Base-by-base conservation (phyloP, 2,888 invertebrate genomes). In the Volucella bombylans region DNA sequence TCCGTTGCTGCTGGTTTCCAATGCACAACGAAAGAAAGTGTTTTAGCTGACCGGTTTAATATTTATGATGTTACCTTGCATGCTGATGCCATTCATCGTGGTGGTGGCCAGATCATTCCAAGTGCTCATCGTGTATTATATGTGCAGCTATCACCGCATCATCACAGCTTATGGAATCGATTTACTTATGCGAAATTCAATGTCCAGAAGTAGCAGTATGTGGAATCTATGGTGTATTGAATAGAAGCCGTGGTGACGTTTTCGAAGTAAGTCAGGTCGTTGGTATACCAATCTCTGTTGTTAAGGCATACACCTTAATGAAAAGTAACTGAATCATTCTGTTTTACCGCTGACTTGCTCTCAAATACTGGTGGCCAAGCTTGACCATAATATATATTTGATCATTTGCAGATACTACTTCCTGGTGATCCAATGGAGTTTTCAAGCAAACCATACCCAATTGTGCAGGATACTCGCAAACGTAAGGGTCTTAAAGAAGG, bases 371-470 rank as follows among this genome's bases (percentile, higher is more conserved):
- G 99, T 87, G 99, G 99, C 50, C 99, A 99, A 93, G 99, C 99
- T 89, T 99, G 99, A 97, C 99, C 99, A 90, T 99, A 99, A 93
- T 99, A 99, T 93, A 99, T 99, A 91, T 99, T 99, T 93, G 99
- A 99, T 93, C 99, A 99, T 93, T 99, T 99, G 99, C 98, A 99
- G 93, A 93, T 98, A 86, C n/a, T n/a, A n/a, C 94, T 99, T 91
- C 97, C 98, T 86, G 99, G 99, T 88, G 98, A 99, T 92, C 98
- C 99, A 87, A 93, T 95, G 91, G 99, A 99, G 88, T 67, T 93
- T 18, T 93, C 93, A 89, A 93, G 94, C 92, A 96, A 96, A 93
- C 96, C 97, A 87, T 96, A 93, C 94, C 91, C 87, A 89, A 95
- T 97, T 89, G 96, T 97, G 77, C 95, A 96, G 94, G 98, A 98